phyloP scores from a whole-genome alignment of 2,888 invertebrate genomes.

The Xylocampa areola region DNA sequence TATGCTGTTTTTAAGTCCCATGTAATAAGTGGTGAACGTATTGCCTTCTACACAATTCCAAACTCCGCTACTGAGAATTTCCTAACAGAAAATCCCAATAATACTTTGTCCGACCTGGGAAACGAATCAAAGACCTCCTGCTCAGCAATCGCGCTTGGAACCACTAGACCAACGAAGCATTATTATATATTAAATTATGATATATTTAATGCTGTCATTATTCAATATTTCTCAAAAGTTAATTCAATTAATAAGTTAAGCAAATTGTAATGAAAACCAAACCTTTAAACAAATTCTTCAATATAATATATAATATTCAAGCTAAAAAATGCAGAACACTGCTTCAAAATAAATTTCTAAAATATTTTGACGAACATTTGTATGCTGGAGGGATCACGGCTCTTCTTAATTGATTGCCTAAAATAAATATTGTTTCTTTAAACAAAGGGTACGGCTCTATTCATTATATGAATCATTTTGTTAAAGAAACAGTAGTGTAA shows the following conservation, averaged over 20 bases:
- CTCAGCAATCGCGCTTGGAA: no score
- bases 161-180: no score
- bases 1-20: no score
- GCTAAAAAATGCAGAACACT: not conserved
- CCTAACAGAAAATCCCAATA: no score
- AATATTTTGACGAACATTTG: not conserved
- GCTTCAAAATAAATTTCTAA: constrained; percentile 3
- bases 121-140: no score
- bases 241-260: constrained; percentile 10
- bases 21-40: no score
- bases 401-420: constrained; percentile 26
- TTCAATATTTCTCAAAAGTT: not conserved
- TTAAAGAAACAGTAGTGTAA: constrained; percentile 26
- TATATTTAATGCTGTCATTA: no score
- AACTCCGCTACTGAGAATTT: no score
- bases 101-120: no score
- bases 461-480: constrained; percentile 32
- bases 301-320: no score
- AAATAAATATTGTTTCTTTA: constrained; percentile 35
- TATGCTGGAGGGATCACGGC: not conserved
- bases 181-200: no score
- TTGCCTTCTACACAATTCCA: no score
- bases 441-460: constrained; percentile 29
- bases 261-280: not conserved
- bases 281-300: not conserved